Base-by-base conservation (phyloP, 2,888 invertebrate genomes). In the Cerastoderma edule region DNA sequence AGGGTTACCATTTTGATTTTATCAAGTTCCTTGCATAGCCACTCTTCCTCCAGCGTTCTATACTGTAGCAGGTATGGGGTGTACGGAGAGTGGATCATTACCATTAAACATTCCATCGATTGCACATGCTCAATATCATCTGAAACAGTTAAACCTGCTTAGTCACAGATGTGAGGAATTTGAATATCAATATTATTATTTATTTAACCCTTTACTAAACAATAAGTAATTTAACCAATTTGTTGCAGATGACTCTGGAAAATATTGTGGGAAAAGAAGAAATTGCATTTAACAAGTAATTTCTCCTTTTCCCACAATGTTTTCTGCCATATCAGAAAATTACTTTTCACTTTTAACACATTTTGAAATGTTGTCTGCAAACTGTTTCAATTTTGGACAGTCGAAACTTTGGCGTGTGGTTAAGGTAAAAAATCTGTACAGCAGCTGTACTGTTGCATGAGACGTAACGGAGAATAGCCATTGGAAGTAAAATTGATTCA, bases 1-100 rank as follows among this genome's bases (percentile, higher is more conserved):
- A 22, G 28, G 13, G 88, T 72, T 75, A 93, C 93, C 88, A 92
- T 83, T 70, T 80, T 83, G 19, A 93, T 89, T 48, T 85, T 86
- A 63, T 92, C 88, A 19, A 93, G 87, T 10, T 89, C 87, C 22
- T 82, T 83, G 22, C 86, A 78, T 13, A 93, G 85, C 10, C 81
- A 79, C 8, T 82, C 88, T 54, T 91, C 91, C 85, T 92, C 92
- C 54, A 91, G 88, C 5, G 78, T 79, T 44, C 89, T 85, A 83
- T 92, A 93, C 72, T 91, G 89, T 28, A 81, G 67, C 10, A 93
- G 84, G 75, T 92, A 91, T 0, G 88, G 83, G 19, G 87, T 82
- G 83, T 92, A 93, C 0, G 93, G 93, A 8, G 88, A 80, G 73
- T 92, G 93, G 44, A 93, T 87, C 32, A 90, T 89, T 67, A 83